These are phyloP conservation scores for Rhegmatorhina hoffmannsi DNA, from an alignment of 2,113 vertebrate species.

Conservation along the genomic window DNA sequence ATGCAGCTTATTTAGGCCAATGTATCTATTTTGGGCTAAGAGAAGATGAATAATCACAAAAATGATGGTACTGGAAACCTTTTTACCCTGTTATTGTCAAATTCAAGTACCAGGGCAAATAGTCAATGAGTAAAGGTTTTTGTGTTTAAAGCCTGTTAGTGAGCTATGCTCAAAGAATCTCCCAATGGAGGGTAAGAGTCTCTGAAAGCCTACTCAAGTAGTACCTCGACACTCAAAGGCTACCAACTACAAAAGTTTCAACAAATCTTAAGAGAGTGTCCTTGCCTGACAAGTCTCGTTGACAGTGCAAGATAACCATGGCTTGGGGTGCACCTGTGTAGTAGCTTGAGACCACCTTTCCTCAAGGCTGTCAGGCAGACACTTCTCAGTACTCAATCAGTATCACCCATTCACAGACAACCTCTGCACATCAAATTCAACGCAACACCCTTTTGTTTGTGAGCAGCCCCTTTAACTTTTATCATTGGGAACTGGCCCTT, in stretches of 20 bases:
- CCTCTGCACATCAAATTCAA: neutral
- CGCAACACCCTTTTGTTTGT: neutral
- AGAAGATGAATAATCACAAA: conserved; percentile 3
- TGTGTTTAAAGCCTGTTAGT: neutral
- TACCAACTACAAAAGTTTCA: neutral
- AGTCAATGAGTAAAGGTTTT: neutral
- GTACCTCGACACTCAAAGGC: neutral
- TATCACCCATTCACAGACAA: neutral
- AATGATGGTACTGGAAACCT: neutral
- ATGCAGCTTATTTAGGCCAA: conserved; percentile 46
- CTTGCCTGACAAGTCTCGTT: neutral
- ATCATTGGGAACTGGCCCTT: neutral
- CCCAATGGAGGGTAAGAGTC: neutral
- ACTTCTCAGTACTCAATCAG: neutral
- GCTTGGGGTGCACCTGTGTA: neutral
- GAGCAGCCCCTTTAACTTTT: neutral
- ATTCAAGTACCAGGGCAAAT: neutral
- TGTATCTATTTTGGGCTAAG: neutral
- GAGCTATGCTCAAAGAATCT: neutral
- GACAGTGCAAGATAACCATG: neutral
- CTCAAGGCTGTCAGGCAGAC: neutral
- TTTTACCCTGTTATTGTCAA: neutral
- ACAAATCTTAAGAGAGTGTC: neutral
- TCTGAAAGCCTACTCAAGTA: neutral
- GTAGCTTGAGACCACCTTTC: neutral